phyloP scores from a whole-genome alignment of 2,113 vertebrate species.

The Arizona elegans region DNA sequence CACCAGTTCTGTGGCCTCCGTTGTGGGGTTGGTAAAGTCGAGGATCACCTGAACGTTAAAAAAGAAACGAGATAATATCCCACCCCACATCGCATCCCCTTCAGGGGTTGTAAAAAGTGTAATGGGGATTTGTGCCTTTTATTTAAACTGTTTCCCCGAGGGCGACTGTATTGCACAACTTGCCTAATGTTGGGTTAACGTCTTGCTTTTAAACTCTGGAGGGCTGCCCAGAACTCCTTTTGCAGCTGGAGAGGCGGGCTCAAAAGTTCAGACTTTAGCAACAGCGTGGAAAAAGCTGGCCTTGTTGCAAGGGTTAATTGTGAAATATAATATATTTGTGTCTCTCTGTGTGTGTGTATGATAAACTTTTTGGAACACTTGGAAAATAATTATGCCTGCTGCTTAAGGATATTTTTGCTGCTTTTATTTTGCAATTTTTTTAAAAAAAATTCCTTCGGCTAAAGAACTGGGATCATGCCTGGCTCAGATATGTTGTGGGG shows the following conservation, averaged over 20 bases:
- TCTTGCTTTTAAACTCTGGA: background rate
- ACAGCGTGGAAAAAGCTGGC: no score
- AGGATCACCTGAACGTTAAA: background rate
- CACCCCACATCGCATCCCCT: background rate
- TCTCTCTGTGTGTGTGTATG: background rate
- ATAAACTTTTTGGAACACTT: background rate
- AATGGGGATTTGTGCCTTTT: background rate
- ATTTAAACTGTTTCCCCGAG: background rate
- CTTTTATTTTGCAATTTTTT: background rate
- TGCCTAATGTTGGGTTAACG: background rate
- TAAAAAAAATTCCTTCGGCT: background rate
- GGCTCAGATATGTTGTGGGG: background rate
- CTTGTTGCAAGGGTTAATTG: background rate
- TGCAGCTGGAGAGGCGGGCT: background rate
- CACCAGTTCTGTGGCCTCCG: no score
- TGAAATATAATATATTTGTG: background rate
- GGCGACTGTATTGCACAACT: background rate
- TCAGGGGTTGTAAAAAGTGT: background rate
- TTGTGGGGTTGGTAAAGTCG: no score
- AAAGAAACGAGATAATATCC: background rate
- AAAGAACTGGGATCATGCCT: background rate
- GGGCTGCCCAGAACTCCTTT: background rate
- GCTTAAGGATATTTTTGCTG: background rate
- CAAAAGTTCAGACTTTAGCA: background rate
- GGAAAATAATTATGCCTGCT: background rate